Evolutionary conservation across 2,113 vertebrate genomes (phyloP).

Genomic region (Varanus komodoensis): DNA sequence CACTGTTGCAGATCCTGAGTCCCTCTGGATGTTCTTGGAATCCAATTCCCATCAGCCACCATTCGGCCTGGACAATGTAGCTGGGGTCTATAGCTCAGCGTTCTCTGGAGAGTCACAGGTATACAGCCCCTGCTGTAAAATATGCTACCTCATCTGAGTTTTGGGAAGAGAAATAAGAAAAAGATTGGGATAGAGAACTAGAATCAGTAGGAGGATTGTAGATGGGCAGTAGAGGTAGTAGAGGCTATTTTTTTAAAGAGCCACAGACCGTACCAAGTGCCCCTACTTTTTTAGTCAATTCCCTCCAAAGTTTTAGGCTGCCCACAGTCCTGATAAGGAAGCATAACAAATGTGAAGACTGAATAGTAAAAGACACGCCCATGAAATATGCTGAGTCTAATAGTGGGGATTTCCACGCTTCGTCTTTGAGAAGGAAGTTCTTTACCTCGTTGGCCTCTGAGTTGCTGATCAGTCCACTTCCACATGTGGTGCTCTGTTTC

Average conservation of each 20-base stretch:
- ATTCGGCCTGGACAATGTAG: not conserved
- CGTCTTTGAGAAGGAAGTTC: not conserved
- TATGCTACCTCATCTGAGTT: not conserved
- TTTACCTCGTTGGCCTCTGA: not conserved
- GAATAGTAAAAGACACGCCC: too few species aligned
- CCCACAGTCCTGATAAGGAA: too few species aligned
- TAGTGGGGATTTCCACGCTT: too few species aligned
- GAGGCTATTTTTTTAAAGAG: too few species aligned
- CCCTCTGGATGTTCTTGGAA: not conserved
- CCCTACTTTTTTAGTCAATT: too few species aligned
- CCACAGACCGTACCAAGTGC: too few species aligned
- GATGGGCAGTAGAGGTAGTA: too few species aligned
- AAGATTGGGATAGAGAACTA: not conserved
- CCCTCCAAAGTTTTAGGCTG: too few species aligned
- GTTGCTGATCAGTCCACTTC: not conserved
- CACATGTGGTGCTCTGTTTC: not conserved
- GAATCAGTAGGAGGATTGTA: not conserved
- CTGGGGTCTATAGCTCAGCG: not conserved
- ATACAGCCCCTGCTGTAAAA: not conserved
- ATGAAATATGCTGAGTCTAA: too few species aligned
- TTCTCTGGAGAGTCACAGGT: not conserved
- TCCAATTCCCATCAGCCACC: not conserved
- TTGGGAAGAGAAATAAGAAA: not conserved
- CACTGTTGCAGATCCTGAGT: too few species aligned
- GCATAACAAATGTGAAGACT: not conserved